phyloP scores from a whole-genome alignment of 2,113 vertebrate species.

The Peromyscus californicus region DNA sequence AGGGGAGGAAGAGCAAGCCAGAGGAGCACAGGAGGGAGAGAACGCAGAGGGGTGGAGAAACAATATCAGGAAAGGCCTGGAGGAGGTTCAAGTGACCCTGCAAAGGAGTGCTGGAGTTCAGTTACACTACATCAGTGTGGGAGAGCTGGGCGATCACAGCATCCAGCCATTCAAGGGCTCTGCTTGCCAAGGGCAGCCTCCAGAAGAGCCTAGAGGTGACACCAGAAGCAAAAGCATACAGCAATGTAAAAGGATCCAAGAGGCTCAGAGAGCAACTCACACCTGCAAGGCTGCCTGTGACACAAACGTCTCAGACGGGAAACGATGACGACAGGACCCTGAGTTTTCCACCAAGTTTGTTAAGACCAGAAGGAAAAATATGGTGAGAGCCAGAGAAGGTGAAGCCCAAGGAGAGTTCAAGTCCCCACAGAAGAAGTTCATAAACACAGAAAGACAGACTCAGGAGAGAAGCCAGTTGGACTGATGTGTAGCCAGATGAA shows the following conservation, averaged over 20 bases:
- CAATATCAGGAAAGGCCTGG: neutral
- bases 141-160: neutral
- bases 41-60: no score
- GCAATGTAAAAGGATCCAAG: neutral
- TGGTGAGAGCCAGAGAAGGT: neutral
- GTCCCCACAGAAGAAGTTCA: neutral
- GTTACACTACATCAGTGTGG: neutral
- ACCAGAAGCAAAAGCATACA: neutral
- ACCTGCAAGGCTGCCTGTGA: neutral
- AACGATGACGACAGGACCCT: neutral
- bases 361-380: neutral
- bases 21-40: neutral
- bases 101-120: neutral
- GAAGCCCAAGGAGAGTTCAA: neutral
- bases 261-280: neutral
- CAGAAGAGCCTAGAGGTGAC: neutral
- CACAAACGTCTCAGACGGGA: neutral
- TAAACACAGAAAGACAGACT: neutral
- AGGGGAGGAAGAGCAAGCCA: no score
- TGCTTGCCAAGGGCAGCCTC: neutral
- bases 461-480: neutral
- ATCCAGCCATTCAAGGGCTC: neutral
- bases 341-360: neutral
- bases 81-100: neutral
- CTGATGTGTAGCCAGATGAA: neutral